Percentiles rank a stretch among this genome's conserved stretches.
These are phyloP conservation scores for Podarcis siculus DNA, from an alignment of 2,797 vertebrate species.

Conservation along the genomic window DNA sequence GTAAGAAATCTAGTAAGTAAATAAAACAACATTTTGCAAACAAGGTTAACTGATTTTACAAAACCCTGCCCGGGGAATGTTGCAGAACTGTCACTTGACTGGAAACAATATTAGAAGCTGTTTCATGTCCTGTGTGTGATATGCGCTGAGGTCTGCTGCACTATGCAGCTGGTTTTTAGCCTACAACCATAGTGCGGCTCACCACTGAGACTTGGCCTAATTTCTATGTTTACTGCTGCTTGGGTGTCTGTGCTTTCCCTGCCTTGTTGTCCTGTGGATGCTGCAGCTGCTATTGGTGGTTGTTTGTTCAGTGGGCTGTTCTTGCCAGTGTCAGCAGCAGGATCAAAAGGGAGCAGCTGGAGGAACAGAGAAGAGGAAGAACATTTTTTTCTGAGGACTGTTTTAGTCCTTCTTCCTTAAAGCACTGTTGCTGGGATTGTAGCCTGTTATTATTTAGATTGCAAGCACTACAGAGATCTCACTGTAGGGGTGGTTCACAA, in stretches of 20 bases:
- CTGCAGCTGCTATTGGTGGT: slow-evolving; percentile 23
- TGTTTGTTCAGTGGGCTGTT: slow-evolving; percentile 19
- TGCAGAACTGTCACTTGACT: slow-evolving; percentile 1
- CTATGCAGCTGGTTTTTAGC: background rate
- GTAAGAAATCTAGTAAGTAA: no score
- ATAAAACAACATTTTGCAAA: background rate
- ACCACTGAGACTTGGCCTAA: slow-evolving; percentile 14
- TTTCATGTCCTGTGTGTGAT: background rate
- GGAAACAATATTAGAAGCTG: background rate
- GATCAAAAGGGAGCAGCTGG: background rate
- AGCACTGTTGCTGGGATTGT: slow-evolving; percentile 1
- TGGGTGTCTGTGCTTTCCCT: slow-evolving; percentile 22
- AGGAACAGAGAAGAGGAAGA: slow-evolving; percentile 26
- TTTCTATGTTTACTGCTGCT: slow-evolving; percentile 37
- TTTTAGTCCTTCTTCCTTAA: background rate
- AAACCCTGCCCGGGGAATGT: slow-evolving; percentile 8
- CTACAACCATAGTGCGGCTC: slow-evolving; percentile 33
- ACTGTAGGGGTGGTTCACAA: background rate
- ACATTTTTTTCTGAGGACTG: background rate
- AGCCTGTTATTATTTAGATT: background rate
- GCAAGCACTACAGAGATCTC: background rate
- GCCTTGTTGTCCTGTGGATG: slow-evolving; percentile 23
- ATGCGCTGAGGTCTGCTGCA: background rate
- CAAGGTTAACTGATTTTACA: slow-evolving; percentile 13
- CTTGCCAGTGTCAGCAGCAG: slow-evolving; percentile 16